Evolutionary conservation across 2,797 vertebrate species (phyloP).

Genomic region (Babyrousa celebensis): DNA sequence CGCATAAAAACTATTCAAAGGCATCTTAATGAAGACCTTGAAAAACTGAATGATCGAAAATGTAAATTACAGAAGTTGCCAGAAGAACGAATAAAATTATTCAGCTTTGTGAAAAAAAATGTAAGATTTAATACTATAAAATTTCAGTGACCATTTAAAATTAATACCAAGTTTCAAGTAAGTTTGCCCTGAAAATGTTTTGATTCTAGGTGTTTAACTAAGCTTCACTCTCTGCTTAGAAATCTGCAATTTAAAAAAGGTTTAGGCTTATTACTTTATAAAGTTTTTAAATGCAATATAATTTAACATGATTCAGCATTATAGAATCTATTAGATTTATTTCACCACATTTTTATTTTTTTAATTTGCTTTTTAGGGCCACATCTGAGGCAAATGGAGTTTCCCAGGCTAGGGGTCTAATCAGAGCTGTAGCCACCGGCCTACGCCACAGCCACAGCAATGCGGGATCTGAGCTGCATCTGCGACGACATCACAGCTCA

Average conservation of each 20-base stretch:
- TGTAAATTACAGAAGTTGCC: slow-evolving; percentile 91
- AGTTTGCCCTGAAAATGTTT: slow-evolving; percentile 27
- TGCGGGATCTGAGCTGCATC: too few relatives aligned
- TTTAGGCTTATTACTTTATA: slow-evolving; percentile 22
- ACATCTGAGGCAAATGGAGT: too few relatives aligned
- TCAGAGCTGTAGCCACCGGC: too few relatives aligned
- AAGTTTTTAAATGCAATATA: not conserved
- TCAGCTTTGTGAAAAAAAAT: slow-evolving; percentile 92
- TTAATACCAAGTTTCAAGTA: slow-evolving; percentile 58
- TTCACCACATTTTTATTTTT: slow-evolving; percentile 71
- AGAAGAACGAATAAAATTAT: slow-evolving; percentile 92
- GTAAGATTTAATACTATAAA: slow-evolving; percentile 89
- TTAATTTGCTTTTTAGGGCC: not conserved
- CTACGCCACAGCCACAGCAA: too few relatives aligned
- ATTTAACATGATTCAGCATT: not conserved
- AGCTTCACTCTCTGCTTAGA: slow-evolving; percentile 45
- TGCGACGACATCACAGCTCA: too few relatives aligned
- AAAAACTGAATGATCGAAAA: slow-evolving; percentile 92
- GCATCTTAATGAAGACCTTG: slow-evolving; percentile 90
- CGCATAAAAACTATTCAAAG: slow-evolving; percentile 92
- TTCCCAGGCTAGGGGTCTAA: too few relatives aligned
- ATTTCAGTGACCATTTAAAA: not conserved
- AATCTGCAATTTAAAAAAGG: slow-evolving; percentile 23
- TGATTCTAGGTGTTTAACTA: slow-evolving; percentile 37
- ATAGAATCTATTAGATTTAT: not conserved